Conservation (phyloP, 2,797 vertebrate genomes). For the Ceryle rudis region DNA sequence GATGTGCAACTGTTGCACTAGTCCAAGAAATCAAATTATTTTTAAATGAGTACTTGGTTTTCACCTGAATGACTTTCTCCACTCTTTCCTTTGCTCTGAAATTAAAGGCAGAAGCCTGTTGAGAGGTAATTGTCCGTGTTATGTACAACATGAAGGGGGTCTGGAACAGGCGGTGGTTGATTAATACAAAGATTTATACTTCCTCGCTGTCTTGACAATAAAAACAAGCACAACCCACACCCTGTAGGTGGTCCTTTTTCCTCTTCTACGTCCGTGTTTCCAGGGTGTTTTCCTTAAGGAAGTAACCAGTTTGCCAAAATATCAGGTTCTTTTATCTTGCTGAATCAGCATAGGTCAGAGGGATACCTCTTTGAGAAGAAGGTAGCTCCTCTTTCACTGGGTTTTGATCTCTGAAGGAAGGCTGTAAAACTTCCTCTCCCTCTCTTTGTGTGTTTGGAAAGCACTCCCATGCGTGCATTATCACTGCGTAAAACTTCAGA, state of each 20-base stretch:
- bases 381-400: not conserved
- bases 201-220: not conserved
- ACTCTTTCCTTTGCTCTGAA: not conserved
- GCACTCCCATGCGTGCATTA: not conserved
- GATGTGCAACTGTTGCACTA: not conserved
- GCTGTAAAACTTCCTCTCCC: not conserved
- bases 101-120: not conserved
- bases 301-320: not conserved
- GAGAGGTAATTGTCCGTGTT: rapidly evolving
- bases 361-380: not conserved
- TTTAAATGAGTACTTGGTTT: not conserved
- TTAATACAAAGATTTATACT: not conserved
- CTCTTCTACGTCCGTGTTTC: not conserved
- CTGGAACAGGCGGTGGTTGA: not conserved
- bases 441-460: not conserved
- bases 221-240: not conserved
- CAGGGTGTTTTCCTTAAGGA: not conserved
- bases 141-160: rapidly evolving
- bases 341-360: not conserved
- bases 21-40: not conserved
- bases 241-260: rapidly evolving
- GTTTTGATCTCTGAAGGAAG: not conserved
- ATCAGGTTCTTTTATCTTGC: not conserved
- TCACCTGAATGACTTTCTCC: not conserved
- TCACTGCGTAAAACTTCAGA: not conserved